phyloP scores from a whole-genome alignment of 2,888 invertebrate species.

The Clostera curtula region DNA sequence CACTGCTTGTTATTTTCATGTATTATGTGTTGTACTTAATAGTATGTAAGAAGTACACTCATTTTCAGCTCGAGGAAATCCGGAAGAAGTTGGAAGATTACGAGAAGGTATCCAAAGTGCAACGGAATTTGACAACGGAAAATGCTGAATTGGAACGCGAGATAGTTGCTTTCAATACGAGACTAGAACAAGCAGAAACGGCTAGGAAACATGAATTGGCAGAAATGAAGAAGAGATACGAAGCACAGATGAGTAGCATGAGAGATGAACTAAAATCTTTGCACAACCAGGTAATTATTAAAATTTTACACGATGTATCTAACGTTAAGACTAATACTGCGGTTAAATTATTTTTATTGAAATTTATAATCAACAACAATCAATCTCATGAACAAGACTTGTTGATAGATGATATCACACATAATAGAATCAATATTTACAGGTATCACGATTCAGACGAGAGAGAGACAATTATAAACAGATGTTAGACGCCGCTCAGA shows the following conservation, averaged over 20 bases:
- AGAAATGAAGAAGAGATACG: slow-evolving; percentile 88
- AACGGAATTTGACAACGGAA: slow-evolving; percentile 84
- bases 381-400: too few relatives aligned
- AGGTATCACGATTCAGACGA: slow-evolving; percentile 84
- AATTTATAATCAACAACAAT: too few relatives aligned
- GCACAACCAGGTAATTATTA: slow-evolving; percentile 79
- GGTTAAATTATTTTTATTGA: too few relatives aligned
- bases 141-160: slow-evolving; percentile 85
- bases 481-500: slow-evolving; percentile 91
- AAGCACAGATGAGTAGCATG: slow-evolving; percentile 86
- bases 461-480: slow-evolving; percentile 93
- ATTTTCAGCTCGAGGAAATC: slow-evolving; percentile 81
- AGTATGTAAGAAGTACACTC: not conserved
- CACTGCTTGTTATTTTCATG: too few relatives aligned
- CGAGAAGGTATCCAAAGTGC: slow-evolving; percentile 88
- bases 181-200: slow-evolving; percentile 80
- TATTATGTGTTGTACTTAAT: not conserved
- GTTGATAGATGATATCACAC: slow-evolving; percentile 10
- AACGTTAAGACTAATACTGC: too few relatives aligned
- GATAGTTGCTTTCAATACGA: slow-evolving; percentile 79
- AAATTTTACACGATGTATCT: not conserved
- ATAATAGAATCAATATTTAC: slow-evolving; percentile 4
- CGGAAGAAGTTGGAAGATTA: slow-evolving; percentile 88
- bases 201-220: slow-evolving; percentile 85
- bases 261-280: slow-evolving; percentile 88